These are phyloP conservation scores for Branchipolynoe longqiensis DNA, from an alignment of 2,888 invertebrate species.

Conservation along the genomic window DNA sequence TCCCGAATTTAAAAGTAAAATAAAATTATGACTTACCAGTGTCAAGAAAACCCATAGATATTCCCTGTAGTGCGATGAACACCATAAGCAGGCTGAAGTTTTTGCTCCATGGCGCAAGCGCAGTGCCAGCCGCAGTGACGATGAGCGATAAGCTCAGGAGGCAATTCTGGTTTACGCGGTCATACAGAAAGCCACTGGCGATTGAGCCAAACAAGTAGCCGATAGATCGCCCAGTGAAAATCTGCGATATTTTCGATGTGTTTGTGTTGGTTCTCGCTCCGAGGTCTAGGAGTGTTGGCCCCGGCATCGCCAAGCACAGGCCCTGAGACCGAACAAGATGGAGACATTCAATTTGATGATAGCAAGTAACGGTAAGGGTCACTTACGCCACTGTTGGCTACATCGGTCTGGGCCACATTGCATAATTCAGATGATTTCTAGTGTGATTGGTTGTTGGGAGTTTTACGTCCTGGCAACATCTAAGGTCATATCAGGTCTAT, in stretches of 20 bases:
- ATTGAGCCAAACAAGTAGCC: constrained; percentile 82
- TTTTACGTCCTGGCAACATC: too few relatives aligned
- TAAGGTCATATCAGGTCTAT: too few relatives aligned
- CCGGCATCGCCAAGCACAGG: constrained; percentile 82
- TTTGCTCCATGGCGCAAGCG: constrained; percentile 81
- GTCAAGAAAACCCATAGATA: constrained; percentile 82
- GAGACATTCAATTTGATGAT: neutral
- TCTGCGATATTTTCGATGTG: constrained; percentile 78
- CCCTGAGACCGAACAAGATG: constrained; percentile 80
- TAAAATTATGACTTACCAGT: constrained; percentile 77
- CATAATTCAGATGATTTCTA: too few relatives aligned
- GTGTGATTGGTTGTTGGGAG: too few relatives aligned
- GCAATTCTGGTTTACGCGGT: constrained; percentile 80
- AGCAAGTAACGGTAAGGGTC: too few relatives aligned
- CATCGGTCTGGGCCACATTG: too few relatives aligned
- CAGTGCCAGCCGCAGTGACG: constrained; percentile 80
- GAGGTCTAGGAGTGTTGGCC: constrained; percentile 82
- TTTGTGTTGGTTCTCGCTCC: constrained; percentile 76
- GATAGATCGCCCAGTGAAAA: constrained; percentile 81
- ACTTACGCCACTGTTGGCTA: too few relatives aligned
- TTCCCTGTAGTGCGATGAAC: constrained; percentile 80
- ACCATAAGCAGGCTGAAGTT: constrained; percentile 76
- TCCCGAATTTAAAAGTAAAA: too few relatives aligned
- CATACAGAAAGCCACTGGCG: constrained; percentile 79
- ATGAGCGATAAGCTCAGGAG: constrained; percentile 81